Conservation (phyloP, 2,797 vertebrate species). For the Hippopotamyrus pictus region DNA sequence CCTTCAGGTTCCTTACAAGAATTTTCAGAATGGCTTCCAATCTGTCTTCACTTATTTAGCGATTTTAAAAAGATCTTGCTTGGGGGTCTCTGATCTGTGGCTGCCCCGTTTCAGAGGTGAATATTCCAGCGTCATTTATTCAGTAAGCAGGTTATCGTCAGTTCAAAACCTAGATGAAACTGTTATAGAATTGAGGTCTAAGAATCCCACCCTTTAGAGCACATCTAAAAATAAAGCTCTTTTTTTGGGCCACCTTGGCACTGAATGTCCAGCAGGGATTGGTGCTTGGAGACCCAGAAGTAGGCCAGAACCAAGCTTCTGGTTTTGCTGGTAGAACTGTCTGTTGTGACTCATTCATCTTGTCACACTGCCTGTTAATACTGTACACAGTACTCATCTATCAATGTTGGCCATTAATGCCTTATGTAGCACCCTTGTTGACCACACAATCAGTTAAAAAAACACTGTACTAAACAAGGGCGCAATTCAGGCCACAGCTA, state of each 20-base stretch:
- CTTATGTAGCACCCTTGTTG: no score
- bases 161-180: constrained; percentile 9
- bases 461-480: neutral
- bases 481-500: neutral
- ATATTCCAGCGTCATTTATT: neutral
- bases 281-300: constrained; percentile 11
- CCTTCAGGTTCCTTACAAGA: neutral
- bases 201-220: constrained; percentile 41
- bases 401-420: neutral
- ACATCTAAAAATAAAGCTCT: constrained; percentile 49
- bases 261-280: constrained; percentile 4
- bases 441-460: neutral
- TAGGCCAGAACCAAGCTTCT: constrained; percentile 1
- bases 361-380: neutral
- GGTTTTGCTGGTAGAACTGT: neutral
- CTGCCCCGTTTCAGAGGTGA: neutral
- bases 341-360: neutral
- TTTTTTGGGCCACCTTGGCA: constrained; percentile 37
- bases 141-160: constrained; percentile 10
- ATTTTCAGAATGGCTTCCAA: neutral
- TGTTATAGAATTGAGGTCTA: neutral
- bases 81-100: neutral
- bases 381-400: neutral
- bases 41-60: neutral
- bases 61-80: neutral